phyloP scores from a whole-genome alignment of 2,797 vertebrate species.

The Eulemur mongoz region DNA sequence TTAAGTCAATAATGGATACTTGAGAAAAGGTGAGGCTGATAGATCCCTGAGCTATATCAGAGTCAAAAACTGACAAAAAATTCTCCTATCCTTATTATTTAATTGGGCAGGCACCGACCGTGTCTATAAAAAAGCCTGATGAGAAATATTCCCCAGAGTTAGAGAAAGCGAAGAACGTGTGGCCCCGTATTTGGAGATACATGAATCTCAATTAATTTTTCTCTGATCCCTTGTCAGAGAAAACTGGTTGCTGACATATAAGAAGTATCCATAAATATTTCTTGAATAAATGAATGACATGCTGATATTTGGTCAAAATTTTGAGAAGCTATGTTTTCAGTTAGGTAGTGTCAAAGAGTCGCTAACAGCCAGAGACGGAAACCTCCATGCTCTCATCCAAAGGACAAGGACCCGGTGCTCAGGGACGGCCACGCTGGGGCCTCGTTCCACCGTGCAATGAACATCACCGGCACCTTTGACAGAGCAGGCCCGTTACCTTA shows the following conservation, averaged over 20 bases:
- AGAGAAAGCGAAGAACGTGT: background rate
- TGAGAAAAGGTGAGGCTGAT: background rate
- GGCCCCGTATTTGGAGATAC: background rate
- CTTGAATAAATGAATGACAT: background rate
- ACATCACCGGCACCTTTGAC: background rate
- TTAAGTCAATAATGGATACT: background rate
- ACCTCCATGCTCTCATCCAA: background rate
- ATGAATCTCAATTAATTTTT: background rate
- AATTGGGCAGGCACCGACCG: background rate
- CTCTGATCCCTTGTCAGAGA: background rate
- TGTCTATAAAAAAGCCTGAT: background rate
- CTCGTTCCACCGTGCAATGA: background rate
- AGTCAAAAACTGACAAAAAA: background rate
- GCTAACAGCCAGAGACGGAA: background rate
- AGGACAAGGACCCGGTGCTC: background rate
- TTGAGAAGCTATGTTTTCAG: background rate
- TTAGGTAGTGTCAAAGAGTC: background rate
- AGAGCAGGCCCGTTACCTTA: background rate
- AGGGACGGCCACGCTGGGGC: background rate
- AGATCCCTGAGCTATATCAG: background rate
- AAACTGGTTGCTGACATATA: background rate
- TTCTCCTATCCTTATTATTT: background rate
- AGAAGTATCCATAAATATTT: background rate
- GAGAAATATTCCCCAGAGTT: background rate
- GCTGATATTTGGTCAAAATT: background rate